Base-by-base conservation (phyloP, 2,888 invertebrate species). In the Diplazon laetatorius region DNA sequence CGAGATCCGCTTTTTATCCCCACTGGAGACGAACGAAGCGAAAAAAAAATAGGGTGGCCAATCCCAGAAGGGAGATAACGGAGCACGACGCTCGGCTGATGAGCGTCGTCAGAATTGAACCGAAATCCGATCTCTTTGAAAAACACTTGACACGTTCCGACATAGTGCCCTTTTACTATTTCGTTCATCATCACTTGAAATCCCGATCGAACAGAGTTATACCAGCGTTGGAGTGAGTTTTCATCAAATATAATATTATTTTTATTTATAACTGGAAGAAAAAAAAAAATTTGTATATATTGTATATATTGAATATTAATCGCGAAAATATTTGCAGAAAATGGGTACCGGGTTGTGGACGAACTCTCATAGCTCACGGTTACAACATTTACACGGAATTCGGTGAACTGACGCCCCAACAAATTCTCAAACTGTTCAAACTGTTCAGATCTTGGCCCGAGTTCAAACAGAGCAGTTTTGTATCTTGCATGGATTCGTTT, bases 211-310 rank as follows among this genome's bases (percentile, higher is more conserved):
- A 92, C 60, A 92, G 92, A 84, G 91, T 96, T 9, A 95, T 96
- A 87, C 95, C 95, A 10, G 93, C 93, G 88, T 87, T 96, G 78
- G 96, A 96, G 96, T 95, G 91, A 93, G 95, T 93, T n/a, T n/a
- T n/a, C n/a, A n/a, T n/a, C n/a, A n/a, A n/a, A n/a, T n/a, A n/a
- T n/a, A n/a, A n/a, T n/a, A n/a, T n/a, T n/a, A n/a, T n/a, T n/a
- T n/a, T n/a, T n/a, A n/a, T n/a, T n/a, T n/a, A n/a, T n/a, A n/a
- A n/a, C n/a, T n/a, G n/a, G n/a, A n/a, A n/a, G n/a, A n/a, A n/a
- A n/a, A 44, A 30, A 16, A 1, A 18, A 37, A 50, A 37, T 20
- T 50, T 6, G 73, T 87, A 87, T 30, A 76, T 8, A 12, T 3
- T 76, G n/a, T n/a, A n/a, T n/a, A n/a, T n/a, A n/a, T n/a, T n/a